A percentile compares a stretch with the other conserved stretches of the same genome.
Evolutionary conservation across 2,113 vertebrate species (phyloP).

Genomic region (Varanus komodoensis): DNA sequence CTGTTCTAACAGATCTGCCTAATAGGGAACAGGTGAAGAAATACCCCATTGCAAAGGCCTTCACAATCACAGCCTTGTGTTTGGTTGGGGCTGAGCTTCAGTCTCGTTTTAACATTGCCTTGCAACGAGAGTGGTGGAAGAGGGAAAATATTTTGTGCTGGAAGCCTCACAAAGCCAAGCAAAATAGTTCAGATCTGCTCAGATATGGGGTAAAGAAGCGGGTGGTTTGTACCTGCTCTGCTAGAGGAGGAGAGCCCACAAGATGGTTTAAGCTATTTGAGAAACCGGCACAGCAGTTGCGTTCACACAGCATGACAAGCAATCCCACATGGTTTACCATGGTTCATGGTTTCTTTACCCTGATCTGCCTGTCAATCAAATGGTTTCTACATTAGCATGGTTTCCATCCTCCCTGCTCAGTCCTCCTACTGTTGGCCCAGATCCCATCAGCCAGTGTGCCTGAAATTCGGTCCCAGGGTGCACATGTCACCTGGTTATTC

Average conservation of each 20-base stretch:
- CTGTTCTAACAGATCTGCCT: conserved; percentile 75
- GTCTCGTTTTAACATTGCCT: not conserved
- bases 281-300: too few relatives aligned
- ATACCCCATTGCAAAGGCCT: conserved; percentile 69
- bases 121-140: not conserved
- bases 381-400: too few relatives aligned
- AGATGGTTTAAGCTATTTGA: not conserved
- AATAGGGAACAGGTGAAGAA: conserved; percentile 82
- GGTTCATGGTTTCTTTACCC: too few relatives aligned
- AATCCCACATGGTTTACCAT: too few relatives aligned
- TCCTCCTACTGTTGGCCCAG: too few relatives aligned
- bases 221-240: not conserved
- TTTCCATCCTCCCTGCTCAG: too few relatives aligned
- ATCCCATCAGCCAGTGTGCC: too few relatives aligned
- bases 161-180: not conserved
- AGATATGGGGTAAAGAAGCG: not conserved
- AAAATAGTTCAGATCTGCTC: not conserved
- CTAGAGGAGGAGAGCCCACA: not conserved
- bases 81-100: not conserved
- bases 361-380: too few relatives aligned
- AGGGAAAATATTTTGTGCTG: not conserved
- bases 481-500: too few relatives aligned
- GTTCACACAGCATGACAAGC: too few relatives aligned
- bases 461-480: too few relatives aligned
- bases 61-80: conserved; percentile 67